Conservation (phyloP, 2,113 vertebrate species). For the Elanus axillaris region DNA sequence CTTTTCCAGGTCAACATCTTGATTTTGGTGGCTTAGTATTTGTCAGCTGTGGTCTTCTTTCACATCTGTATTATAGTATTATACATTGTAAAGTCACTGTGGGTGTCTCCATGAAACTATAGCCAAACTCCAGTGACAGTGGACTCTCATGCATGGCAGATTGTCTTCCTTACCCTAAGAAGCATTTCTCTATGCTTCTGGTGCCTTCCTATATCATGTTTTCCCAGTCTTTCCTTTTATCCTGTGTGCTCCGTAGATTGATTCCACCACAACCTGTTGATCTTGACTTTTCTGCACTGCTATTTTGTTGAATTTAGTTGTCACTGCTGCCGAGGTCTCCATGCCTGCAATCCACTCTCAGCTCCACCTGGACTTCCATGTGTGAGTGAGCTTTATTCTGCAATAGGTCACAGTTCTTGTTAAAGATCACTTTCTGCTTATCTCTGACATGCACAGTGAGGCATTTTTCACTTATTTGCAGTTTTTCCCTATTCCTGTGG, state of each 20-base stretch:
- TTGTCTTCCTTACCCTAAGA: neutral
- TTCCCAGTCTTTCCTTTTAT: neutral
- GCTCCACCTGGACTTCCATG: neutral
- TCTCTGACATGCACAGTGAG: neutral
- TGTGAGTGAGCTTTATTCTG: neutral
- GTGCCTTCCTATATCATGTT: neutral
- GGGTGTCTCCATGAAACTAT: neutral
- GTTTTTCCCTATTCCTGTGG: neutral
- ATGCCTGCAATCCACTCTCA: accelerated
- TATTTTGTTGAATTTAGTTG: neutral
- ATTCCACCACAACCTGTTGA: neutral
- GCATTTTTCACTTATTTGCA: neutral
- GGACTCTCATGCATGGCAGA: neutral
- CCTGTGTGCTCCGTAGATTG: neutral
- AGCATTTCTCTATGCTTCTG: neutral
- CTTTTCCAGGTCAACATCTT: neutral
- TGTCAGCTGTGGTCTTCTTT: neutral
- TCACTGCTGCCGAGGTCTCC: neutral
- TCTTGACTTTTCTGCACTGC: neutral
- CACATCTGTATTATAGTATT: no score
- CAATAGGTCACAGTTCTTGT: neutral
- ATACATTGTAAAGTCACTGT: neutral
- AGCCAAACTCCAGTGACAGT: neutral
- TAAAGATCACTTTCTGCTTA: neutral
- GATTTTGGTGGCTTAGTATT: neutral